Evolutionary conservation across 2,888 invertebrate species (phyloP), one percentile per base, ranked within the genome.

Genomic region (Anoncus sp.): DNA sequence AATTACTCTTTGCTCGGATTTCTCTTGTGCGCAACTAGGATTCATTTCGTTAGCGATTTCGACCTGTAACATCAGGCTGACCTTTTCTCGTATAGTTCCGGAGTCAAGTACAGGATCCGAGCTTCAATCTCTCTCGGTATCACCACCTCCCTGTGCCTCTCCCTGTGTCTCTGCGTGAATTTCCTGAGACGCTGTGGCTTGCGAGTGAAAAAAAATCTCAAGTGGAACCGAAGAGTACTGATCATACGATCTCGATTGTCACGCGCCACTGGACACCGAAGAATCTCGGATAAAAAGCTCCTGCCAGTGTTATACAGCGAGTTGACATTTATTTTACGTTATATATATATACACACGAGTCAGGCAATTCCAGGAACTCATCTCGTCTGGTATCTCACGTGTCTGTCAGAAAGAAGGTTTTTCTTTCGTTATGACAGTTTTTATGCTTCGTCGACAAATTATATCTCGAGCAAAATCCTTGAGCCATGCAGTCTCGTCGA

Each of bases 231-330:
- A 47, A 38, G 38, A 16, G 14, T 14, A 47, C 63, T 5, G 43
- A 75, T 75, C 38, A 43, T 43, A 43, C 31, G 62, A 65, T 70
- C 35, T 31, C 63, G 40, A 65, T 69, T 14, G 22, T 40, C 43
- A 43, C 27, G 31, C 10, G n/a, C 5, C 22, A 35, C 31, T 16
- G 69, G 38, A 31, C 49, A 38, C 38, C 3, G 40, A 63, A 40
- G 49, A 63, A 55, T 62, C 18, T 31, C 27, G 3, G n/a, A 14
- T 1, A 4, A 20, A 47, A 5, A 31, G 31, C 12, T 51, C 22
- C 12, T 10, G 51, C 4, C 22, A 47, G 18, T 20, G 16, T 27
- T 24, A n/a, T 51, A 59, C n/a, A 22, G 35, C 4, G 31, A 35
- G 10, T 57, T 57, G 14, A 57, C 16, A 57, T 24, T 24, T 18